Evolutionary conservation across 2,113 vertebrate species (phyloP).

Genomic region (Eptesicus fuscus): DNA sequence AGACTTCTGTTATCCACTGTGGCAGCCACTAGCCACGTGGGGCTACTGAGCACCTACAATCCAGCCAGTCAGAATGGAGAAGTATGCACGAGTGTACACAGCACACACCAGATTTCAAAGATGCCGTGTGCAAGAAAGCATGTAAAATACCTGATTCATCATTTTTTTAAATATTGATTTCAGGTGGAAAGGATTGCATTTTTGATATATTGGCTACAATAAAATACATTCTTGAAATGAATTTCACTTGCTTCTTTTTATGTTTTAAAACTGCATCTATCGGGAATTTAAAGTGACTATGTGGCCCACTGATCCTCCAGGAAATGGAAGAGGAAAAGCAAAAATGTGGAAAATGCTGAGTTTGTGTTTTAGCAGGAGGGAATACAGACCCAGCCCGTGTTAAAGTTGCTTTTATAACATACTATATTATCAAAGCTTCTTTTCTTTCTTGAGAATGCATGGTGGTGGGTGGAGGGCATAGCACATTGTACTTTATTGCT

Average conservation of each 20-base stretch:
- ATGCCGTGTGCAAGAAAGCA: rapidly evolving
- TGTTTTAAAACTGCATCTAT: background rate
- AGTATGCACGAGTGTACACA: no score
- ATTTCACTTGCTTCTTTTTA: background rate
- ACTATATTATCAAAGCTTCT: background rate
- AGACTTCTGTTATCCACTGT: rapidly evolving
- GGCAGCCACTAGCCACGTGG: rapidly evolving
- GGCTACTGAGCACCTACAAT: rapidly evolving
- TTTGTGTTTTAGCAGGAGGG: background rate
- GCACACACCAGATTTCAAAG: rapidly evolving
- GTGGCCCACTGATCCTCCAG: background rate
- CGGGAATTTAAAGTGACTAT: background rate
- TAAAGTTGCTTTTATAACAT: background rate
- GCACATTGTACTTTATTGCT: background rate
- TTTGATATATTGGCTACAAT: background rate
- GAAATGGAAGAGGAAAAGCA: background rate
- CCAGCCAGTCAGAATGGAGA: rapidly evolving
- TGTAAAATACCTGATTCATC: rapidly evolving
- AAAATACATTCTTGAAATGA: background rate
- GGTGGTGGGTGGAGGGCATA: background rate
- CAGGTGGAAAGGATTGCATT: background rate
- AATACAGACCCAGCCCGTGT: background rate
- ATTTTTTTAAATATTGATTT: background rate
- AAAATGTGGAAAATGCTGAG: rapidly evolving
- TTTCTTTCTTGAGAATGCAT: conserved; percentile 5